Conservation (phyloP, 2,113 vertebrate species). For the Passer montanus region DNA sequence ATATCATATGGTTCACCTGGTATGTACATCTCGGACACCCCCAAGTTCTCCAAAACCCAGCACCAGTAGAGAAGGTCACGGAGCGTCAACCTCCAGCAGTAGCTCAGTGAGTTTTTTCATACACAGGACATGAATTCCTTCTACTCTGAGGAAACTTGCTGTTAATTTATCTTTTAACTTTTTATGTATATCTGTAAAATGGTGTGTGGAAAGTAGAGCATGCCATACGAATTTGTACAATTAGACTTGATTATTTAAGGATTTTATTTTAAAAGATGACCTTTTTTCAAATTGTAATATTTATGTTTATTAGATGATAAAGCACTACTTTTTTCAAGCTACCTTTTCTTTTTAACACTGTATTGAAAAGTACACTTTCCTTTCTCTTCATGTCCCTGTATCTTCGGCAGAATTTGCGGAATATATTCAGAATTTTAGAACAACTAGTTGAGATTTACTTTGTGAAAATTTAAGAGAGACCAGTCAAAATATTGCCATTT, state of each 20-base stretch:
- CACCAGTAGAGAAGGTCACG: slow-evolving; percentile 55
- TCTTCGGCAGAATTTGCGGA: background rate
- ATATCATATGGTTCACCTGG: slow-evolving; percentile 85
- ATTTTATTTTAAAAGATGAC: background rate
- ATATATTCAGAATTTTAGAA: background rate
- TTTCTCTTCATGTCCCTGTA: fast-evolving
- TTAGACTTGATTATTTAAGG: background rate
- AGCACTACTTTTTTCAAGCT: background rate
- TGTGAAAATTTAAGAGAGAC: background rate
- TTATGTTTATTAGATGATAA: background rate
- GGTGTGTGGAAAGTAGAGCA: background rate
- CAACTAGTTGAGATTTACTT: background rate
- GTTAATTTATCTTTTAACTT: background rate
- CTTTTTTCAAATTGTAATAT: background rate
- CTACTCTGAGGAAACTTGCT: background rate
- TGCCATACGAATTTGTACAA: background rate
- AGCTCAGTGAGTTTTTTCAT: slow-evolving; percentile 74
- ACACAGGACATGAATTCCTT: background rate
- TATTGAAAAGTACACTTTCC: background rate
- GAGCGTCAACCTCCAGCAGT: slow-evolving; percentile 66
- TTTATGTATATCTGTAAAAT: background rate
- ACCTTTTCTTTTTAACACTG: background rate
- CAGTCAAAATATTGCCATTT: background rate
- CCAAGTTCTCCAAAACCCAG: slow-evolving; percentile 79
- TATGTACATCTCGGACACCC: slow-evolving; percentile 81